Evolutionary conservation across 2,797 vertebrate genomes (phyloP).

Genomic region (Enteromius anoplus): DNA sequence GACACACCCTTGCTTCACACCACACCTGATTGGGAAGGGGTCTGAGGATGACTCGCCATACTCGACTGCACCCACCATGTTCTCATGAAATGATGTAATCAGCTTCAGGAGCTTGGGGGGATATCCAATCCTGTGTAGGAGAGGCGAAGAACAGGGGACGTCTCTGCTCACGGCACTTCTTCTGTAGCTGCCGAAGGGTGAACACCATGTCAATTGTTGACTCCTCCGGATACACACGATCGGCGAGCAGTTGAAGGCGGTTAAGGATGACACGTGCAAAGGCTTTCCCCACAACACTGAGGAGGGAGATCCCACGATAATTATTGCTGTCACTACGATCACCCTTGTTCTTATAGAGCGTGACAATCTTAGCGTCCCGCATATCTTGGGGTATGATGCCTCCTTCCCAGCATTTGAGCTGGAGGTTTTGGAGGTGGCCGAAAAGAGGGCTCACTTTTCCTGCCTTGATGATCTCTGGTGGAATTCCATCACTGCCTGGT

Average conservation of each 20-base stretch:
- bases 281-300: slow-evolving; percentile 19
- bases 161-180: slow-evolving; percentile 23
- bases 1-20: not conserved
- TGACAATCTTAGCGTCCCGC: not conserved
- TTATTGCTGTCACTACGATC: slow-evolving; percentile 14
- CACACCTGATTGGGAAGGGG: not conserved
- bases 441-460: no score
- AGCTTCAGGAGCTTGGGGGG: no score
- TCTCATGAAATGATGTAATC: no score
- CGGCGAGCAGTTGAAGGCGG: not conserved
- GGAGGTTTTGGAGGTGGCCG: no score
- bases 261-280: not conserved
- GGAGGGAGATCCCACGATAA: slow-evolving; percentile 36
- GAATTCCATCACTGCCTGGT: no score
- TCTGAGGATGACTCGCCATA: not conserved
- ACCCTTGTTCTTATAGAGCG: slow-evolving; percentile 26
- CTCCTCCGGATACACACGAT: not conserved
- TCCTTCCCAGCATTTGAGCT: no score
- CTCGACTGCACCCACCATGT: not conserved
- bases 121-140: not conserved
- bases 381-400: not conserved
- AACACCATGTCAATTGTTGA: slow-evolving; percentile 30
- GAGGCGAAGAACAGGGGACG: not conserved
- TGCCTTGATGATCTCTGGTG: no score
- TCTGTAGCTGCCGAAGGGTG: slow-evolving; percentile 8